phyloP scores from a whole-genome alignment of 2,888 invertebrate genomes.

The Hesperia comma region DNA sequence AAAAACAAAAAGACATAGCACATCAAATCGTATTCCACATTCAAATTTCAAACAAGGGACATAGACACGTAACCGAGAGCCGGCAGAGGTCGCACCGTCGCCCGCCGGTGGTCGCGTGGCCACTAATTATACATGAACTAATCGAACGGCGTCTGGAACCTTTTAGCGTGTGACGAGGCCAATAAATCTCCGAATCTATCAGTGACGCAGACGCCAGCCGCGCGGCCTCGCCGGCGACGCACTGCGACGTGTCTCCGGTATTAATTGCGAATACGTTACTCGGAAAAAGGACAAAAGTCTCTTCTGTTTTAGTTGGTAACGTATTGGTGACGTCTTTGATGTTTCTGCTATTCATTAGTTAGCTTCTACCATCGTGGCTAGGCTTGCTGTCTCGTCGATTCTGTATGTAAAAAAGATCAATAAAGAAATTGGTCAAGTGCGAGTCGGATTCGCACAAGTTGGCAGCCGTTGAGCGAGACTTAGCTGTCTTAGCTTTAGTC shows the following conservation, averaged over 20 bases:
- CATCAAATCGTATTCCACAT: neutral
- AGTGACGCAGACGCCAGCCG: slow-evolving; percentile 53
- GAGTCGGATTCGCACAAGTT: no score
- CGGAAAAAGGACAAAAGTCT: no score
- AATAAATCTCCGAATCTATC: slow-evolving; percentile 77
- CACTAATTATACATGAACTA: slow-evolving; percentile 77
- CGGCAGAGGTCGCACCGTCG: slow-evolving; percentile 10
- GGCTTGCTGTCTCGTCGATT: no score
- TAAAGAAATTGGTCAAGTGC: no score
- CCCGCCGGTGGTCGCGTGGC: slow-evolving; percentile 72
- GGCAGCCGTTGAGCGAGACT: no score
- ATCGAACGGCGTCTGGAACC: slow-evolving; percentile 69
- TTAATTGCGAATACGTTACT: slow-evolving; percentile 30
- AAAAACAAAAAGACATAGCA: no score
- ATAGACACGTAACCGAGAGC: slow-evolving; percentile 2
- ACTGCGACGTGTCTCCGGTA: slow-evolving; percentile 43
- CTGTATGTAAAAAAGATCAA: no score
- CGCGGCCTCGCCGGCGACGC: slow-evolving; percentile 35
- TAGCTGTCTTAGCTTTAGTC: no score
- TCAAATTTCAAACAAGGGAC: neutral
- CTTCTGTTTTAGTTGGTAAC: no score
- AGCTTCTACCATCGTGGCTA: no score
- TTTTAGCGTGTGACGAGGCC: slow-evolving; percentile 73
- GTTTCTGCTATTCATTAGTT: no score
- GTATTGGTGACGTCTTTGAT: no score